Percentiles rank a stretch among this genome's conserved stretches.
Evolutionary conservation across 2,113 vertebrate genomes (phyloP).

Genomic region (Rostratula benghalensis): DNA sequence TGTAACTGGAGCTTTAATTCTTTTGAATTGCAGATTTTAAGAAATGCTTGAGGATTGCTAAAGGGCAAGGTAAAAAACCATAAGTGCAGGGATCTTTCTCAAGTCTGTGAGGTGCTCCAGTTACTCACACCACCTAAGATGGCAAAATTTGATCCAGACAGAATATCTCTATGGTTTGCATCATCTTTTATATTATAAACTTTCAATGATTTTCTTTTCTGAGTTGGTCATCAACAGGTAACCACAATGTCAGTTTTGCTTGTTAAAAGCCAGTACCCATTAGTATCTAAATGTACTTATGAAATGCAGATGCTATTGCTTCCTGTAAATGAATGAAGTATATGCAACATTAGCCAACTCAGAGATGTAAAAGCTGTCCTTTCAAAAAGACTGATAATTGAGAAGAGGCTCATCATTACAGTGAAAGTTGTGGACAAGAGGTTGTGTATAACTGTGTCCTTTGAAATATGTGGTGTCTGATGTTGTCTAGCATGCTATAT

Average conservation of each 20-base stretch:
- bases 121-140: not conserved
- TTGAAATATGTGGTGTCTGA: not conserved
- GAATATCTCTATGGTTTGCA: not conserved
- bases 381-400: not conserved
- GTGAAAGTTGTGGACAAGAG: not conserved
- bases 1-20: not conserved
- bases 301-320: not conserved
- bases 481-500: not conserved
- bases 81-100: not conserved
- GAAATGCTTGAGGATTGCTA: not conserved
- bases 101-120: not conserved
- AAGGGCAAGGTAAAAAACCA: not conserved
- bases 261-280: not conserved
- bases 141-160: not conserved
- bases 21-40: not conserved
- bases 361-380: not conserved
- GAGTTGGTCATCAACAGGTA: not conserved
- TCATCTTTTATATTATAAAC: not conserved
- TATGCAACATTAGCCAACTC: not conserved
- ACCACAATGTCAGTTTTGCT: not conserved
- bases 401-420: not conserved
- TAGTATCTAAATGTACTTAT: not conserved
- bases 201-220: not conserved
- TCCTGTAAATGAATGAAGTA: not conserved
- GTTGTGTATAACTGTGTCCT: not conserved